phyloP scores from a whole-genome alignment of 2,888 invertebrate species.

The Nipponacmea schrenckii region DNA sequence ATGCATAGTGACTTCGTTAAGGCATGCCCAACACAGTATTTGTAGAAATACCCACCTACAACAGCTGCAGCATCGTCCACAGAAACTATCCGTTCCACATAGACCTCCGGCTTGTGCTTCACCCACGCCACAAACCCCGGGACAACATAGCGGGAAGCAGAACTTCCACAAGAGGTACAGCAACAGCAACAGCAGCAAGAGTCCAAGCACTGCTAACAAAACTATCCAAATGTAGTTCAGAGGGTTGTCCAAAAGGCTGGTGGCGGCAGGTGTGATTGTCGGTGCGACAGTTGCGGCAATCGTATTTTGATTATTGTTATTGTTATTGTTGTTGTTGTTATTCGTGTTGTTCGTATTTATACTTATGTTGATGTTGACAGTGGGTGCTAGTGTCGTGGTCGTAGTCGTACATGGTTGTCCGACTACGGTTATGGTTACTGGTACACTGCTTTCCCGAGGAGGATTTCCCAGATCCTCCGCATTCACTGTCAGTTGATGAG shows the following conservation, averaged over 20 bases:
- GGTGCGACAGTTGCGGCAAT: not conserved
- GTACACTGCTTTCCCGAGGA: not conserved
- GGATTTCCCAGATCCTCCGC: not conserved
- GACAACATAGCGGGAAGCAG: conserved; percentile 2
- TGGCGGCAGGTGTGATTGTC: not conserved
- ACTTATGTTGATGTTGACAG: not conserved
- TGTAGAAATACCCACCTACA: not conserved
- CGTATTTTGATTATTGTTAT: not conserved
- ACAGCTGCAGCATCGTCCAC: not conserved
- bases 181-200: not conserved
- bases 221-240: not conserved
- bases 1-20: too few relatives aligned
- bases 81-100: too few relatives aligned
- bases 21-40: too few relatives aligned
- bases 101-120: not conserved
- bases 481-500: not conserved
- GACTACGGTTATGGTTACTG: not conserved
- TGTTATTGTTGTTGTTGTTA: not conserved
- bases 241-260: not conserved
- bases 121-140: not conserved
- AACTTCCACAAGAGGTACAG: not conserved
- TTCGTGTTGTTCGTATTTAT: not conserved
- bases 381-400: not conserved
- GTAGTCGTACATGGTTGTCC: not conserved
- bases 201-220: not conserved